phyloP scores from a whole-genome alignment of 2,888 invertebrate genomes.

The Thalpophila matura region DNA sequence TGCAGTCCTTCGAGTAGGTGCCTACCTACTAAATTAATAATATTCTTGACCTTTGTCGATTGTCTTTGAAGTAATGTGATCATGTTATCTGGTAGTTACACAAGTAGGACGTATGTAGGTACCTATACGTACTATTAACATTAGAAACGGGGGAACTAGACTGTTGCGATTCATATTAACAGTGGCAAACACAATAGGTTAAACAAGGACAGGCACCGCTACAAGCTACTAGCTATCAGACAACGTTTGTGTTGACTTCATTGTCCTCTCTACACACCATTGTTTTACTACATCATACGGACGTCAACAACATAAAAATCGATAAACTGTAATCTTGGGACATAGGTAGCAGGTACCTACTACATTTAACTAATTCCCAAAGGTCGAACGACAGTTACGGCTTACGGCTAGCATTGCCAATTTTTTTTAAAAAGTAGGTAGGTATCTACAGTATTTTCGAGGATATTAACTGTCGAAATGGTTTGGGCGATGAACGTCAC shows the following conservation, averaged over 20 bases:
- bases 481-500: too few species aligned
- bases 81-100: constrained; percentile 5
- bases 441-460: not conserved
- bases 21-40: too few species aligned
- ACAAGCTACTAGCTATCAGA: constrained; percentile 65
- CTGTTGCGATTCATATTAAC: constrained; percentile 64
- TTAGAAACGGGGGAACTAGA: constrained; percentile 62
- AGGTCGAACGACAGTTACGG: constrained; percentile 23
- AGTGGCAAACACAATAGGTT: constrained; percentile 72
- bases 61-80: constrained; percentile 8
- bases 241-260: constrained; percentile 72
- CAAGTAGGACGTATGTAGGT: too few species aligned
- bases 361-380: constrained; percentile 35
- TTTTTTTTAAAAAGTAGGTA: too few species aligned
- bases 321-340: constrained; percentile 54
- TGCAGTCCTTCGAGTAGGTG: too few species aligned
- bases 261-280: constrained; percentile 69
- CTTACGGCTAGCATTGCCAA: too few species aligned
- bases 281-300: constrained; percentile 60
- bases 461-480: too few species aligned
- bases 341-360: too few species aligned
- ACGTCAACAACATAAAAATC: constrained; percentile 59
- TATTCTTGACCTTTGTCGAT: not conserved
- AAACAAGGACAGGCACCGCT: constrained; percentile 73
- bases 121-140: constrained; percentile 46